Evolutionary conservation across 2,797 vertebrate species (phyloP).

Genomic region (Acanthornis magna): DNA sequence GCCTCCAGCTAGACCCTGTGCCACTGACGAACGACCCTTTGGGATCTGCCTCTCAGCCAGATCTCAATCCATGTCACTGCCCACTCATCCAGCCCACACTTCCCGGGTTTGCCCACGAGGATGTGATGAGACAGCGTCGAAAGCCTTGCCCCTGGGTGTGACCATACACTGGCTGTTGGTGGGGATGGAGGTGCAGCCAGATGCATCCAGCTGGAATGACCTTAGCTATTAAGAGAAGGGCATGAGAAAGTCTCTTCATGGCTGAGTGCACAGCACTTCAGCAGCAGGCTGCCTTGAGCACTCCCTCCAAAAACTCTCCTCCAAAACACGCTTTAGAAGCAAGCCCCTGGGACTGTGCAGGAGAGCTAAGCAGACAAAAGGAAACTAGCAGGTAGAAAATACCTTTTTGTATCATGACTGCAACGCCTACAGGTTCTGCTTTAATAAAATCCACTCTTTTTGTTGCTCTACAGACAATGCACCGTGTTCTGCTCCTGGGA

Average conservation of each 20-base stretch:
- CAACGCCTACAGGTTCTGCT: not conserved
- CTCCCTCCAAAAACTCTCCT: not conserved
- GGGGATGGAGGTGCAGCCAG: not conserved
- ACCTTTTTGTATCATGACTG: not conserved
- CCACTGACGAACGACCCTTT: not conserved
- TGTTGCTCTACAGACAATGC: not conserved
- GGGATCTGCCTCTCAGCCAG: not conserved
- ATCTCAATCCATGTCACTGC: not conserved
- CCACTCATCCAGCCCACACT: not conserved
- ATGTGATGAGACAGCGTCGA: not conserved
- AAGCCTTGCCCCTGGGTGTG: not conserved
- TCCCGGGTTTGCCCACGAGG: not conserved
- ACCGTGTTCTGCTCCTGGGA: not conserved
- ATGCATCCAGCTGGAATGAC: not conserved
- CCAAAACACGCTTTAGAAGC: not conserved
- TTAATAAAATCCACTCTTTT: not conserved
- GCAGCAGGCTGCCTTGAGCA: not conserved
- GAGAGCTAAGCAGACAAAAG: not conserved
- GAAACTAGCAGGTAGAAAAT: not conserved
- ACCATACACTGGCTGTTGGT: no score
- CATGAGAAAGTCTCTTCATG: not conserved
- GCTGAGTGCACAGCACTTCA: rapidly evolving
- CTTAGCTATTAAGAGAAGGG: not conserved
- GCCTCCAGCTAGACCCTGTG: no score
- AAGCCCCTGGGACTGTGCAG: not conserved